Conservation (phyloP, 2,113 vertebrate genomes). For the Mastomys natalensis region DNA sequence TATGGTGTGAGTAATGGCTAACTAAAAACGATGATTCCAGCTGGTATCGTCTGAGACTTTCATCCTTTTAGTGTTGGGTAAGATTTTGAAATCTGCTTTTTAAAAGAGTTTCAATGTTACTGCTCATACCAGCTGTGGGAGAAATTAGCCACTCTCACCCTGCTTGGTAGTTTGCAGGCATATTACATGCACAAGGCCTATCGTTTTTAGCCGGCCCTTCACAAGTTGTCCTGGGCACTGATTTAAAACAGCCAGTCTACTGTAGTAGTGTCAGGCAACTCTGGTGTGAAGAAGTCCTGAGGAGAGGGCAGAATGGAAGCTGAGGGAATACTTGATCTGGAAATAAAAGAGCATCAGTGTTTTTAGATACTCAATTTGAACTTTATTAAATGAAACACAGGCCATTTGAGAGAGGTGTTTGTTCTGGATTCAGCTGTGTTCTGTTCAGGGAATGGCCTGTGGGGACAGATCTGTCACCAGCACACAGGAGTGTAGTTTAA, state of each 20-base stretch:
- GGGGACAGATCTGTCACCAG: slow-evolving; percentile 80
- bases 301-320: background rate
- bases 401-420: slow-evolving; percentile 78
- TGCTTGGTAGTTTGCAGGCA: background rate
- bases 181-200: background rate
- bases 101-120: background rate
- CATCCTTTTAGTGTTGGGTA: background rate
- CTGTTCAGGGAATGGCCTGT: slow-evolving; percentile 71
- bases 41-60: background rate
- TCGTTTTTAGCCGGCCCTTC: background rate
- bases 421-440: slow-evolving; percentile 79
- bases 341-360: slow-evolving; percentile 67
- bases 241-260: background rate
- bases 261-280: background rate
- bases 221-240: background rate
- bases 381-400: slow-evolving; percentile 79
- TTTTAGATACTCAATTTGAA: slow-evolving; percentile 73
- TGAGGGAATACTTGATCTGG: background rate
- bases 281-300: background rate
- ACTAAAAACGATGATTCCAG: background rate
- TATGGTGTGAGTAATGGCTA: background rate
- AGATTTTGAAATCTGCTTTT: background rate
- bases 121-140: background rate
- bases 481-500: slow-evolving; percentile 82
- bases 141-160: background rate